phyloP scores from a whole-genome alignment of 2,888 invertebrate genomes.

The Meta bourneti region DNA sequence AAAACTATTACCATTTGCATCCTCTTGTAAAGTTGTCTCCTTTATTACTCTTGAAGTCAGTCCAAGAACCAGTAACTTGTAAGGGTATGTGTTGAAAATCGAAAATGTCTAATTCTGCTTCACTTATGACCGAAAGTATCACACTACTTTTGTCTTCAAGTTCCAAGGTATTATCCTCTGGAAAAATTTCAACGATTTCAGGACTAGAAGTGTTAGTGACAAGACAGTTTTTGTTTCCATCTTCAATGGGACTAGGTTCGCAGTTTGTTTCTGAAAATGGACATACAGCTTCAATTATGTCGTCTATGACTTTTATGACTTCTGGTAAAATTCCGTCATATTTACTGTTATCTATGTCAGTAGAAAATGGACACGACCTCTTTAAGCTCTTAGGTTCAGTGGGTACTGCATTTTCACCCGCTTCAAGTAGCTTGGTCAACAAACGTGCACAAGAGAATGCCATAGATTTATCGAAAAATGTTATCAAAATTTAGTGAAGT shows the following conservation, averaged over 20 bases:
- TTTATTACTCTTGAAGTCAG: conserved; percentile 34
- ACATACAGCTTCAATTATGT: conserved; percentile 13
- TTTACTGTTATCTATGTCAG: background rate
- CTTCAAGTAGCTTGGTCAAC: background rate
- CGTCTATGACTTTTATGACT: conserved; percentile 16
- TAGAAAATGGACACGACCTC: conserved; percentile 14
- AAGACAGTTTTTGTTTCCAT: background rate
- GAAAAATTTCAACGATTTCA: background rate
- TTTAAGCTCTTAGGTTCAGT: background rate
- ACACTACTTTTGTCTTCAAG: background rate
- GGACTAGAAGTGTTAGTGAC: background rate
- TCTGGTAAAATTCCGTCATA: background rate
- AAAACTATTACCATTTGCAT: conserved; percentile 68
- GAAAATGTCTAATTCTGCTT: conserved; percentile 11
- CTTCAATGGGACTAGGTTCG: background rate
- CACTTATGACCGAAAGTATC: background rate
- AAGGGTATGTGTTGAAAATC: conserved; percentile 49
- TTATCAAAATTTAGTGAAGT: no score
- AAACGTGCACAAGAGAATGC: conserved; percentile 36
- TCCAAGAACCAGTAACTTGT: conserved; percentile 65
- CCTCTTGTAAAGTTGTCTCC: conserved; percentile 66
- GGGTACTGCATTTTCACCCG: background rate
- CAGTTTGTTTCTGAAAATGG: background rate
- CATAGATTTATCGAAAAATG: background rate
- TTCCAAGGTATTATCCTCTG: no score